A percentile compares a stretch with the other conserved stretches of the same genome.
Evolutionary conservation across 2,113 vertebrate species (phyloP).

Genomic region (Hemichromis elongatus): DNA sequence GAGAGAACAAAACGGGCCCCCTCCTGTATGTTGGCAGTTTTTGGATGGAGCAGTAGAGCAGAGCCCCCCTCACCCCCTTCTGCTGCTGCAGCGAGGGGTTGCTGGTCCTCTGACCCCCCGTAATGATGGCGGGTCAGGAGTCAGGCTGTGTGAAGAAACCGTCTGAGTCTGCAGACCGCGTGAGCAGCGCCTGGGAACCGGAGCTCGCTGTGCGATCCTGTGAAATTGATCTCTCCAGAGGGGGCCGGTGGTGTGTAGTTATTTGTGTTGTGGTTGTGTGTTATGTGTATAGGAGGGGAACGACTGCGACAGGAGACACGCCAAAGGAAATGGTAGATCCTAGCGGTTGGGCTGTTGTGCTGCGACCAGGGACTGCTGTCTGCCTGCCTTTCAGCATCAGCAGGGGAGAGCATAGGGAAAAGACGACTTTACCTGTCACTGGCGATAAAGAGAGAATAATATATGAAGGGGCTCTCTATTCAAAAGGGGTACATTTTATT

Average conservation of each 20-base stretch:
- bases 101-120: slow-evolving; percentile 53
- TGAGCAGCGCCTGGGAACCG: slow-evolving; percentile 70
- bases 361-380: not conserved
- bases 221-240: slow-evolving; percentile 69
- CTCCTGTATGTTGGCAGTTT: not conserved
- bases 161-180: slow-evolving; percentile 53
- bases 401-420: not conserved
- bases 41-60: not conserved
- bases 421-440: not conserved
- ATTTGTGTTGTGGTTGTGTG: slow-evolving; percentile 35
- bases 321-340: slow-evolving; percentile 51
- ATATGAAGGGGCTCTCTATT: not conserved
- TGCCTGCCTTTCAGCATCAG: not conserved
- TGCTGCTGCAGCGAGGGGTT: slow-evolving; percentile 18
- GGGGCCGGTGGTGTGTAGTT: slow-evolving; percentile 55
- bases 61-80: slow-evolving; percentile 6
- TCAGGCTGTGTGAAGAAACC: slow-evolving; percentile 58
- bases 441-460: not conserved
- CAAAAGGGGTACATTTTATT: too few relatives aligned
- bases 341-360: not conserved
- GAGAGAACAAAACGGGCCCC: not conserved
- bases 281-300: slow-evolving; percentile 8
- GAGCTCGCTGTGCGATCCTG: slow-evolving; percentile 60
- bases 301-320: slow-evolving; percentile 29
- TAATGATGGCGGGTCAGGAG: slow-evolving; percentile 73